Evolutionary conservation across 1,140 invertebrate genomes (phyloP), one percentile per base, ranked within the genome.

Genomic region (Cotesia typhae): DNA sequence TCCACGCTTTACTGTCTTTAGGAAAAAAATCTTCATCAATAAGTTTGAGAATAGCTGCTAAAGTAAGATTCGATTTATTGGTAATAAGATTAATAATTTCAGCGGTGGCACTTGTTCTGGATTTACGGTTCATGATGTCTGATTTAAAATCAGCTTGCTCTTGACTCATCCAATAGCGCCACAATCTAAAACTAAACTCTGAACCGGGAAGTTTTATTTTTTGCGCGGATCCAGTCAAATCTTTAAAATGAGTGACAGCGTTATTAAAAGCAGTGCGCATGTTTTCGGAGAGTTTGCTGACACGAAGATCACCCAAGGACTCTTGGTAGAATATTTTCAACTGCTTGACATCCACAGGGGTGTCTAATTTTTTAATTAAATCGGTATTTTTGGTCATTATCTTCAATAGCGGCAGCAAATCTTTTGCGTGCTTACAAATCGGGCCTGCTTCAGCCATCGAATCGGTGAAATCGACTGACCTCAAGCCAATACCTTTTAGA

Each of bases 271-370:
- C 86, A 6, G 87, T 81, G 76, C 90, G 89, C 68, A 96, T 88
- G 72, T 95, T 92, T 1, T 83, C 76, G 70, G 90, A 88, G 2
- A 97, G 88, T 14, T 90, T 89, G 81, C 94, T 95, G 3, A 92
- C 87, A 64, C 89, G 87, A 0, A 90, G 74, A 84, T 94, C 93
- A 14, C 89, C 88, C 3, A 90, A 90, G 70, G 90, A 89, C 77
- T 93, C 89, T 79, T 95, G 90, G 82, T 95, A 97, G 83, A 91
- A 96, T 71, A 94, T 89, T 66, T 92, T 91, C 0, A 98, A 77
- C 38, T 91, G 88, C 78, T 90, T 89, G 1, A 93, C 36, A 84
- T 94, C 88, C 10, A 94, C 90, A 77, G 87, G 75, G 52, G 81
- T 59, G 70, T 89, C 85, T 3, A 89, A 69, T 60, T 84, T 82